These are phyloP conservation scores for Heliconius congener DNA, from an alignment of 1,140 invertebrate genomes.

Conservation along the genomic window DNA sequence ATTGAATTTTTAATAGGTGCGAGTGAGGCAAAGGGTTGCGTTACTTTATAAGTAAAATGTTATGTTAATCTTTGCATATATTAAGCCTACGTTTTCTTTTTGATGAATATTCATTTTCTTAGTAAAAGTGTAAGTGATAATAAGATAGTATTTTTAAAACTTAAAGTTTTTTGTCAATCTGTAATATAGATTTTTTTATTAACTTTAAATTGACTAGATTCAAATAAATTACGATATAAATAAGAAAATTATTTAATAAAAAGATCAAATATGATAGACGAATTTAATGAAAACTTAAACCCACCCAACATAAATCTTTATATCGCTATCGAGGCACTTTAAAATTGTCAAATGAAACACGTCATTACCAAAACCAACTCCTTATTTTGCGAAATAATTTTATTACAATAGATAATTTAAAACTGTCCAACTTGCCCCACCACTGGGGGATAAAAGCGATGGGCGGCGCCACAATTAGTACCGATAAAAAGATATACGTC, in stretches of 20 bases:
- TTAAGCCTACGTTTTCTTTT: constrained; percentile 34
- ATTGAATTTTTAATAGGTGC: constrained; percentile 43
- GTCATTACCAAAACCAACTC: constrained; percentile 78
- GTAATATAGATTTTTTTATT: too few species aligned
- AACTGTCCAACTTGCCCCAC: constrained; percentile 76
- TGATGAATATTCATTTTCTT: constrained; percentile 33
- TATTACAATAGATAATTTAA: constrained; percentile 82
- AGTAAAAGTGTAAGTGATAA: neutral
- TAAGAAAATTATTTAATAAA: neutral
- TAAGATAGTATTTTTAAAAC: neutral
- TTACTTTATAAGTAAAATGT: constrained; percentile 45
- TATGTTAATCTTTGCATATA: constrained; percentile 41
- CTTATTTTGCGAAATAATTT: constrained; percentile 80
- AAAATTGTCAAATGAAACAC: constrained; percentile 71
- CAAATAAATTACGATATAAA: neutral
- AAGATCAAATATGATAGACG: neutral
- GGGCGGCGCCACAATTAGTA: constrained; percentile 67
- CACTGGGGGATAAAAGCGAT: constrained; percentile 67
- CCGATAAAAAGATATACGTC: constrained; percentile 64
- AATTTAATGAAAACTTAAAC: neutral
- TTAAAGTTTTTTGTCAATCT: constrained; percentile 15
- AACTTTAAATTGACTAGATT: neutral
- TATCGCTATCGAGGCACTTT: constrained; percentile 22
- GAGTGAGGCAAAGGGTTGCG: constrained; percentile 53
- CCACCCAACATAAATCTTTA: neutral